Evolutionary conservation across 2,888 invertebrate species (phyloP), one percentile per base, ranked within the genome.

Genomic region (Cyaniris semiargus): DNA sequence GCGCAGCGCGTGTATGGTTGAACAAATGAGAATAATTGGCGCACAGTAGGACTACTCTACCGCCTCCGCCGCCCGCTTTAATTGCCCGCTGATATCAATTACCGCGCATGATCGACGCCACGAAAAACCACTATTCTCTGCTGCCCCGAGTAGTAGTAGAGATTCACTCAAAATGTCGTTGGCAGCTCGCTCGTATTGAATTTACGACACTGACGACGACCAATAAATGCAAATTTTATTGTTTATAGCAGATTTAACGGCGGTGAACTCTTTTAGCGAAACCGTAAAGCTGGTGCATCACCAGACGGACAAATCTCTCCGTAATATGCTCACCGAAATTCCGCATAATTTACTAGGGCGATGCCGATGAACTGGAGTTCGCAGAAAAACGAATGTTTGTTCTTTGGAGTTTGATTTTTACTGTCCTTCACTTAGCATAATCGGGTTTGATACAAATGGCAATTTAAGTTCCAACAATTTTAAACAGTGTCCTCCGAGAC

Each of bases 191-290:
- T 90, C 86, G 84, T 85, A 86, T 87, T 87, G 86, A 90, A 90
- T 92, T 93, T 93, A 93, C 87, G 90, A 88, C 88, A 86, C 85
- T 87, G 88, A 88, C 86, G 91, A 92, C 90, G 91, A 89, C 91
- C 92, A 91, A 93, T 94, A 93, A 94, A 94, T 94, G 93, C 90
- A 93, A 93, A 94, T 94, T 94, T 94, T 91, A 93, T 93, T 91
- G 91, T 93, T 93, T 93, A 92, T 92, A 88, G 88, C 89, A 91
- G 89, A 91, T 92, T 92, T 92, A 92, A 91, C 88, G 89, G 90
- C 87, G 88, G 86, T 90, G 88, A 92, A 92, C 90, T 91, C 90
- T 92, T 92, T 92, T 90, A 90, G 87, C 88, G 87, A 89, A 89
- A 87, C 87, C 87, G 87, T 92, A 89, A 91, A 92, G 89, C 85